phyloP scores from a whole-genome alignment of 1,140 invertebrate species.

The Sinonovacula constricta region DNA sequence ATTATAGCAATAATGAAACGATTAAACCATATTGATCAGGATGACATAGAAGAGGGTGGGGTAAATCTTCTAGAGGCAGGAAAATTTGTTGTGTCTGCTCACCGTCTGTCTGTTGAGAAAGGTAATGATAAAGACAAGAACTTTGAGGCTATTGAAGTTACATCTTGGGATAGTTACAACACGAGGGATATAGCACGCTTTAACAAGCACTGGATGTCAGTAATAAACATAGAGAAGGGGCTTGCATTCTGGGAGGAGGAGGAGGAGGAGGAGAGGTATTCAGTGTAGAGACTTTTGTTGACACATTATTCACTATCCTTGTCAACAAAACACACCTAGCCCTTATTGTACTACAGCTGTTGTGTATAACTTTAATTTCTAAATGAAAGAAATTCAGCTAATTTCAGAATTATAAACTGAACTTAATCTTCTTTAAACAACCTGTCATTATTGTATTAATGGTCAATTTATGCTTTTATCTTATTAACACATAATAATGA shows the following conservation, averaged over 20 bases:
- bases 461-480: no score
- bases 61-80: conserved; percentile 10
- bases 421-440: no score
- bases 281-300: no score
- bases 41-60: background rate
- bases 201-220: conserved; percentile 2
- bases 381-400: no score
- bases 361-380: no score
- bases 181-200: conserved; percentile 9
- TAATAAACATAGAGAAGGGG: conserved; percentile 16
- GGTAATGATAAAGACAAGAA: background rate
- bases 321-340: no score
- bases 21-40: background rate
- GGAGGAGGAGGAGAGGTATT: no score
- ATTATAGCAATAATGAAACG: conserved; percentile 22
- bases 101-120: conserved; percentile 5
- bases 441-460: no score
- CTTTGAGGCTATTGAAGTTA: conserved; percentile 3
- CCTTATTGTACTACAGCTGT: no score
- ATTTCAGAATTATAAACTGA: no score
- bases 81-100: conserved; percentile 29
- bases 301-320: no score
- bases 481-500: no score
- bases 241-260: background rate
- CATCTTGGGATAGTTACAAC: conserved; percentile 39